Conservation (phyloP, 2,113 vertebrate species). For the Diphyllodes magnificus region DNA sequence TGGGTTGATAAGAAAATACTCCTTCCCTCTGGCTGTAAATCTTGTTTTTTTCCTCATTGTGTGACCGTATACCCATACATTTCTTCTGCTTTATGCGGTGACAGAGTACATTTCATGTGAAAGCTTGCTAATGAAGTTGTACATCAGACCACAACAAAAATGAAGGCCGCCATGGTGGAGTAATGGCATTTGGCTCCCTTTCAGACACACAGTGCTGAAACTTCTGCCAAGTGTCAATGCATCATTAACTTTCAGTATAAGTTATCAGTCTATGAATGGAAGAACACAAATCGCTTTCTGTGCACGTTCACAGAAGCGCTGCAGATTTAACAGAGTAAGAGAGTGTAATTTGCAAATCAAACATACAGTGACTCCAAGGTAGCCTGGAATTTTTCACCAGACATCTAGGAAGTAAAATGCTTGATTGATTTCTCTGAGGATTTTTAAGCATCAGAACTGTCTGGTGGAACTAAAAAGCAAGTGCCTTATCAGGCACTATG, state of each 20-base stretch:
- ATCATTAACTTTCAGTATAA: constrained; percentile 68
- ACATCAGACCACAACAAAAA: constrained; percentile 51
- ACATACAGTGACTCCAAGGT: not conserved
- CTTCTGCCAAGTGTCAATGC: constrained; percentile 65
- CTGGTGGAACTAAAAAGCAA: not conserved
- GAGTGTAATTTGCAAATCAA: constrained; percentile 17
- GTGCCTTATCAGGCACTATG: not conserved
- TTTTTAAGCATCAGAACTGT: not conserved
- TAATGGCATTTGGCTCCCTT: constrained; percentile 63
- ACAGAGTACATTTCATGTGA: not conserved
- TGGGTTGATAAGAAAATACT: not conserved
- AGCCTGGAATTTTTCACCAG: constrained; percentile 1
- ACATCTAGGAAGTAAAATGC: not conserved
- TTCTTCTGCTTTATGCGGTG: not conserved
- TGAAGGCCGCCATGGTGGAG: constrained; percentile 1
- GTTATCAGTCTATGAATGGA: constrained; percentile 56
- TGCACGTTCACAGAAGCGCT: constrained; percentile 30
- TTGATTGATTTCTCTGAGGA: constrained; percentile 8
- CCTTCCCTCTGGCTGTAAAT: not conserved
- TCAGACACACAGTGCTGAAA: constrained; percentile 41
- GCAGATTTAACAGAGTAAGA: not conserved
- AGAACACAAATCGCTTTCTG: constrained; percentile 45
- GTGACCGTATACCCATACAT: not conserved
- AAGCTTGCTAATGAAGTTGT: constrained; percentile 46
- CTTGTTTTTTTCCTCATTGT: not conserved